These are phyloP conservation scores for Semotilus atromaculatus DNA, from an alignment of 2,797 vertebrate species.

Conservation along the genomic window DNA sequence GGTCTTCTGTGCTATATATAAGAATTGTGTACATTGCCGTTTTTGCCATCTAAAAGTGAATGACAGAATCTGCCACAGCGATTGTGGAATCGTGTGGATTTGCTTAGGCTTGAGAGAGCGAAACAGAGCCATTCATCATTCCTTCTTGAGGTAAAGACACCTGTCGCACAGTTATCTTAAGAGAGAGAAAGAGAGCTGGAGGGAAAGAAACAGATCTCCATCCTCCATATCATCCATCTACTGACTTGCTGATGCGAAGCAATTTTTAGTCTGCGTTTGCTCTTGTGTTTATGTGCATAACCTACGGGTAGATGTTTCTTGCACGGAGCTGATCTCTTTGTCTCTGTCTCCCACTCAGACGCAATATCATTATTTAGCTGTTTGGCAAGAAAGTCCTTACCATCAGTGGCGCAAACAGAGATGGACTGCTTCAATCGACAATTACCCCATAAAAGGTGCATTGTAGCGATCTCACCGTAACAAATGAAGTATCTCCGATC, in stretches of 20 bases:
- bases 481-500: neutral
- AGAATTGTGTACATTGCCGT: neutral
- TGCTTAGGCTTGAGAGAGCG: conserved; percentile 57
- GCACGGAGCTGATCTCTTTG: conserved; percentile 75
- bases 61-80: neutral
- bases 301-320: conserved; percentile 70
- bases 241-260: conserved; percentile 73
- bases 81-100: conserved; percentile 9
- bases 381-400: conserved; percentile 69
- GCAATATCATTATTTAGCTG: conserved; percentile 77
- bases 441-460: neutral
- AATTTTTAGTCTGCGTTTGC: conserved; percentile 57
- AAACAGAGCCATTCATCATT: conserved; percentile 76
- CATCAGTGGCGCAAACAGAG: conserved; percentile 14
- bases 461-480: neutral
- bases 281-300: conserved; percentile 60
- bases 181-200: conserved; percentile 29
- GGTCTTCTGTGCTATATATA: neutral
- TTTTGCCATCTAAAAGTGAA: neutral
- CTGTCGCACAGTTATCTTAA: conserved; percentile 66
- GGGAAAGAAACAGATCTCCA: conserved; percentile 32
- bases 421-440: conserved; percentile 7
- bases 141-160: conserved; percentile 70
- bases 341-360: conserved; percentile 69
- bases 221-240: conserved; percentile 37